Evolutionary conservation across 2,888 invertebrate genomes (phyloP), one percentile per base, ranked within the genome.

Genomic region (Halocaridina rubra): DNA sequence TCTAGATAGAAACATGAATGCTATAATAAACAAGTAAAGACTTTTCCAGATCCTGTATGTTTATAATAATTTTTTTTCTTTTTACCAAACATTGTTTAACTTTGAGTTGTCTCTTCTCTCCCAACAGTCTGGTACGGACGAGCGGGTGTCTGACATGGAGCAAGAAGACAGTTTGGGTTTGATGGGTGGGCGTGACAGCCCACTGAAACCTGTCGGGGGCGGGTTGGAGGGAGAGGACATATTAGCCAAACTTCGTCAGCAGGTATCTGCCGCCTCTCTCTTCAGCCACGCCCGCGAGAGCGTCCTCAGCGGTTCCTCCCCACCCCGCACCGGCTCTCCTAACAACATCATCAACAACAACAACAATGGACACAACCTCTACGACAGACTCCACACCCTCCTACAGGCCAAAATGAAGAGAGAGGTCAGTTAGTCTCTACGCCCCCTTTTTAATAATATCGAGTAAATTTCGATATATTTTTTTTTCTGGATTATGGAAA

Each of bases 101-200:
- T n/a, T n/a, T n/a, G n/a, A n/a, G n/a, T n/a, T n/a, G n/a, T n/a
- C n/a, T 77, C 24, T 67, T 7, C 27, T 24, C n/a, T n/a, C 22
- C 5, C 39, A 30, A 3, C 86, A 86, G 86, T 86, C 86, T 46
- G 82, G 82, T 64, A 74, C 79, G 19, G 87, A 87, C n/a, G 77
- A 81, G 0, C 82, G 87, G 27, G 61, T 87, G 27, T 81, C 75
- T 10, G 87, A 87, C 72, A 87, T 87, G 87, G 87, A 87, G n/a
- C 85, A 87, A 53, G 87, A 87, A 53, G 81, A 85, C 76, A 80
- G 76, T 69, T 46, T 74, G 32, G 78, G 82, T n/a, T 16, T 33
- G 29, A 33, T 77, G 82, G 87, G 81, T 19, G 87, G 85, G 7
- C 79, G 82, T 5, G 87, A 87, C 85, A 87, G 87, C 82, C 87